These are phyloP conservation scores for Ictalurus punctatus DNA, from an alignment of 2,113 vertebrate genomes.

Conservation along the genomic window DNA sequence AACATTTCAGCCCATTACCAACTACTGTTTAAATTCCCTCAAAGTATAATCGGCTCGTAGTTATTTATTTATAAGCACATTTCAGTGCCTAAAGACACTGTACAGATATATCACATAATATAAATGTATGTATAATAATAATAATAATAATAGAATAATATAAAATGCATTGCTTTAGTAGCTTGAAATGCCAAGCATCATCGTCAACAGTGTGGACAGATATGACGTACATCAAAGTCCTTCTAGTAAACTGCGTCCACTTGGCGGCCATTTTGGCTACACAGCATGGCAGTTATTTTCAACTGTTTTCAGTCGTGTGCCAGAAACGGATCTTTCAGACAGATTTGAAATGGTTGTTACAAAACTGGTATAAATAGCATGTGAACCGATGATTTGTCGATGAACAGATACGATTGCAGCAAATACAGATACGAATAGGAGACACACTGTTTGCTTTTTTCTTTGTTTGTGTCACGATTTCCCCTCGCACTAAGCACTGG, in stretches of 20 bases:
- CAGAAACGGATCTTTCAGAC: neutral
- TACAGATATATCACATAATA: neutral
- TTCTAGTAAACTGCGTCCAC: neutral
- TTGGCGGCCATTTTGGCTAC: neutral
- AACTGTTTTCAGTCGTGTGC: neutral
- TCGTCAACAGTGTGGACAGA: neutral
- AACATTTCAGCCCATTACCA: neutral
- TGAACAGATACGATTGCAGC: neutral
- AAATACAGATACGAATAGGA: neutral
- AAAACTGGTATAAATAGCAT: neutral
- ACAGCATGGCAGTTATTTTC: neutral
- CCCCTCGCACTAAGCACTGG: too few species aligned
- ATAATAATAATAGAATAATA: neutral
- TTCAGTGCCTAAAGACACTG: neutral
- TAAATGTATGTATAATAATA: neutral
- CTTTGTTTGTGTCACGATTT: neutral
- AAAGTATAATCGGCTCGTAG: neutral
- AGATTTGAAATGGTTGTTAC: neutral
- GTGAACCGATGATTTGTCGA: neutral
- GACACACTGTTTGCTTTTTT: neutral
- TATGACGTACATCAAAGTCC: neutral
- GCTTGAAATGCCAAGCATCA: neutral
- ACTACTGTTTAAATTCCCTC: neutral
- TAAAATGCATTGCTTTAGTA: neutral
- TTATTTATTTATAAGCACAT: neutral